phyloP scores from a whole-genome alignment of 2,797 vertebrate genomes.

The Nannoperca obscura region DNA sequence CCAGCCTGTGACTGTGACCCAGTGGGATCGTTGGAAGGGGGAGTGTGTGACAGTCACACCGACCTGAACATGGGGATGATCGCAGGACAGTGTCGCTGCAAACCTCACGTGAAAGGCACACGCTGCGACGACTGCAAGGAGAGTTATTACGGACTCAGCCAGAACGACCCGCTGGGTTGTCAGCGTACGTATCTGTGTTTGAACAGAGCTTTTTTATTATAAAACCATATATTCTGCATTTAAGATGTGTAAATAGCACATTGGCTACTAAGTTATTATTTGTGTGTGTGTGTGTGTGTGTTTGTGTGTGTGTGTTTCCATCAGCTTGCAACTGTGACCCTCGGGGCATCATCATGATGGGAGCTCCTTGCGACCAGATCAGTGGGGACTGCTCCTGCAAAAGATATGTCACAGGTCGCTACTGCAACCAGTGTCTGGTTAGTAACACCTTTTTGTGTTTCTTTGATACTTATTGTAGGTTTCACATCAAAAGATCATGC shows the following conservation, averaged over 20 bases:
- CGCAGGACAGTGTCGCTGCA: slow-evolving; percentile 90
- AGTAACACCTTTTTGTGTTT: slow-evolving; percentile 53
- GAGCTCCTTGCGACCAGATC: slow-evolving; percentile 88
- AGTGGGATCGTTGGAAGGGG: slow-evolving; percentile 87
- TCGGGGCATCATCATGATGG: slow-evolving; percentile 84
- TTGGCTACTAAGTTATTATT: neutral
- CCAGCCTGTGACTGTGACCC: slow-evolving; percentile 92
- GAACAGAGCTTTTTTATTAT: neutral
- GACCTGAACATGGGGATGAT: slow-evolving; percentile 86
- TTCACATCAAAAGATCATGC: neutral
- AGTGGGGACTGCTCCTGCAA: slow-evolving; percentile 93
- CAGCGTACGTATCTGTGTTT: slow-evolving; percentile 84
- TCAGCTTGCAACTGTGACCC: slow-evolving; percentile 90
- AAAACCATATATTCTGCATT: slow-evolving; percentile 10
- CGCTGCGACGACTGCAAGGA: slow-evolving; percentile 90
- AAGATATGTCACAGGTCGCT: slow-evolving; percentile 88
- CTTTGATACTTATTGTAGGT: neutral
- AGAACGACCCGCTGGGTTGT: slow-evolving; percentile 85
- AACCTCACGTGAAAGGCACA: slow-evolving; percentile 84
- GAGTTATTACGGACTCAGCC: slow-evolving; percentile 88
- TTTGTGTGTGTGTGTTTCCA: slow-evolving; percentile 23
- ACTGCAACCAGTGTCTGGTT: slow-evolving; percentile 91
- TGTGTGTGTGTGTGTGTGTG: slow-evolving; percentile 16
- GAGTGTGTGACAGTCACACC: slow-evolving; percentile 88
- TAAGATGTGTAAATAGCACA: slow-evolving; percentile 1